These are phyloP conservation scores for Conomelus anceps DNA, from an alignment of 2,888 invertebrate species.

Conservation along the genomic window DNA sequence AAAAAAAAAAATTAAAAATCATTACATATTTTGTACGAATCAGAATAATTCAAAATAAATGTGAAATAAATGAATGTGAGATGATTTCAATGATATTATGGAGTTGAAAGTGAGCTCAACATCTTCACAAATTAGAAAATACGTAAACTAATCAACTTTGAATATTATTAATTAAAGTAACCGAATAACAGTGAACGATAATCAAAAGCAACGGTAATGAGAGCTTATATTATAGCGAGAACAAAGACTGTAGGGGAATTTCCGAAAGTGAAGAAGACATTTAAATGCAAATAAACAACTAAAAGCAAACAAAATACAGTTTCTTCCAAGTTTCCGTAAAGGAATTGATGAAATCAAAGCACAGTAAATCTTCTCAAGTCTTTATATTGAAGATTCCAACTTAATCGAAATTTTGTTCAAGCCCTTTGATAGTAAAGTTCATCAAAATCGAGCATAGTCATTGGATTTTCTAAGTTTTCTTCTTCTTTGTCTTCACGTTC, in stretches of 20 bases:
- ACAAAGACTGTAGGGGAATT: background rate
- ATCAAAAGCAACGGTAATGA: too few relatives aligned
- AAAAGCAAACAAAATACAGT: background rate
- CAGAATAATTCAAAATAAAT: too few relatives aligned
- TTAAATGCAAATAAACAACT: background rate
- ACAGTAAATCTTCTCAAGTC: background rate
- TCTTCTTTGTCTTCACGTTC: background rate
- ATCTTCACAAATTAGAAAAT: background rate
- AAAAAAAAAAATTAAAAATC: too few relatives aligned
- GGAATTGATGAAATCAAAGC: background rate
- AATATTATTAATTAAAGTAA: too few relatives aligned
- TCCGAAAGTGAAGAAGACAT: too few relatives aligned
- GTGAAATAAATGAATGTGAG: too few relatives aligned
- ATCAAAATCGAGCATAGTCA: background rate
- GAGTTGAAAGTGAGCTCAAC: too few relatives aligned
- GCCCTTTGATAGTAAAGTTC: background rate
- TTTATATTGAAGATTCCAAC: background rate
- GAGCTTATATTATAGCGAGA: too few relatives aligned
- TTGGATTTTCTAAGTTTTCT: background rate
- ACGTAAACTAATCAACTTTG: too few relatives aligned
- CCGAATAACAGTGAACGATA: too few relatives aligned
- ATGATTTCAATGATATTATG: too few relatives aligned
- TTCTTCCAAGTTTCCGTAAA: background rate
- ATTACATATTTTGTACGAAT: too few relatives aligned
- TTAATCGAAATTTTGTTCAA: background rate